Base-by-base conservation (phyloP, 2,888 invertebrate genomes). In the Drosophila monieri region DNA sequence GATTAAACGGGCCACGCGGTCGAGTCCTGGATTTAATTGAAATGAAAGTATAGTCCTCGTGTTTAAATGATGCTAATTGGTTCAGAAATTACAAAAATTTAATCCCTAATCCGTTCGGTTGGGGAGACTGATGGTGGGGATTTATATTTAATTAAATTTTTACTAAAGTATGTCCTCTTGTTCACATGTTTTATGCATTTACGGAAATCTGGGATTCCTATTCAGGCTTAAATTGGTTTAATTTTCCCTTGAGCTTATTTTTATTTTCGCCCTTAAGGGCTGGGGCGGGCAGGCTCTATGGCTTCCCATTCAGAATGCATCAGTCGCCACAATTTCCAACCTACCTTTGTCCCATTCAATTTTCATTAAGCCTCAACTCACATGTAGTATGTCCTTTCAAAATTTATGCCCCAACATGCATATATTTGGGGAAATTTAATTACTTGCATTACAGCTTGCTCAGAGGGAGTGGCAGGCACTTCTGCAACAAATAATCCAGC, bases 1-100 rank as follows among this genome's bases (percentile, higher is more conserved):
- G 47, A 47, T 75, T 57, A 69, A 65, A 25, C 69, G 60, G 73
- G 75, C 62, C 68, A 75, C 52, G 72, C 74, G 74, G 66, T 60
- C 71, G 14, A 15, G 27, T 18, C 15, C 35, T 18, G 46, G 30
- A 15, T 46, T 66, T 65, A 27, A 55, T 55, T 32, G 32, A 35
- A 27, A 47, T 35, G 25, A 18, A 35, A 53, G 64, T 46, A 27
- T 10, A 30, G 41, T 35, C 44, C 21, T 23, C 44, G 18, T 18
- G 18, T 18, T 62, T 64, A 57, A 60, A 53, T 52, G 30, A 44
- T 30, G 54, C 14, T 74, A 59, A 74, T 41, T 47, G 59, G 37
- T 43, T 51, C 21, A 41, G 41, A 35, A 43, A 43, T 51, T 49
- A 23, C 18, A 41, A 25, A 25, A n/a, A 43, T 54, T 58, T 43